phyloP scores from a whole-genome alignment of 2,888 invertebrate species.

The Nomada lathburiana region DNA sequence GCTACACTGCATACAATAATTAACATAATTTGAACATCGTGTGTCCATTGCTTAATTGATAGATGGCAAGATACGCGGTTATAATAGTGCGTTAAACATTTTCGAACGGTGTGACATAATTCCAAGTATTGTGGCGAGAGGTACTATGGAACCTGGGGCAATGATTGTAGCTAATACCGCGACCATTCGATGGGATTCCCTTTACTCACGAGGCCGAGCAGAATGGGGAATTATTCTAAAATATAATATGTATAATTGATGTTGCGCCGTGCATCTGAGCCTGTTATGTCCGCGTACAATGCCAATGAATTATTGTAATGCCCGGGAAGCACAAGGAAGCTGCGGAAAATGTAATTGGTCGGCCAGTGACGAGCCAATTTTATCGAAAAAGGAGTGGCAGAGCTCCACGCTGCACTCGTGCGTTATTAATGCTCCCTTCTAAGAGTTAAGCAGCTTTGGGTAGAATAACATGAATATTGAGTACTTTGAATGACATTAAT shows the following conservation, averaged over 20 bases:
- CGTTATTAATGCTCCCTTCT: no score
- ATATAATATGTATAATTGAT: conserved; percentile 54
- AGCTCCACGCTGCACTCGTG: no score
- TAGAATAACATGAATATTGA: background rate
- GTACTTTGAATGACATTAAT: background rate
- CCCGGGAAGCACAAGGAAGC: background rate
- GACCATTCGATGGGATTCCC: conserved; percentile 44
- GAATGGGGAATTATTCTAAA: conserved; percentile 52
- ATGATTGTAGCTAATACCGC: conserved; percentile 49
- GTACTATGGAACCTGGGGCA: conserved; percentile 5
- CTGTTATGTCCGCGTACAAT: conserved; percentile 19
- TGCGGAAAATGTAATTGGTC: conserved; percentile 29
- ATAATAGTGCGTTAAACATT: conserved; percentile 52
- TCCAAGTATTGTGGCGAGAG: conserved; percentile 27
- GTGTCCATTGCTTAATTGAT: conserved; percentile 59
- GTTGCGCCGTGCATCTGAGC: conserved; percentile 15
- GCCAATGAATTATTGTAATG: conserved; percentile 47
- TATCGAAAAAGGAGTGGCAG: background rate
- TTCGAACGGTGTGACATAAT: conserved; percentile 53
- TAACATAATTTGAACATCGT: conserved; percentile 40
- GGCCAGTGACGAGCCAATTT: conserved; percentile 25
- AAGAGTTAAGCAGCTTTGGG: background rate
- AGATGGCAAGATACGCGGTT: conserved; percentile 49
- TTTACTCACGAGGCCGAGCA: conserved; percentile 22
- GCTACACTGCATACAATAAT: conserved; percentile 30